These are phyloP conservation scores for Odontomyia ornata DNA, from an alignment of 2,888 invertebrate genomes.

Conservation along the genomic window DNA sequence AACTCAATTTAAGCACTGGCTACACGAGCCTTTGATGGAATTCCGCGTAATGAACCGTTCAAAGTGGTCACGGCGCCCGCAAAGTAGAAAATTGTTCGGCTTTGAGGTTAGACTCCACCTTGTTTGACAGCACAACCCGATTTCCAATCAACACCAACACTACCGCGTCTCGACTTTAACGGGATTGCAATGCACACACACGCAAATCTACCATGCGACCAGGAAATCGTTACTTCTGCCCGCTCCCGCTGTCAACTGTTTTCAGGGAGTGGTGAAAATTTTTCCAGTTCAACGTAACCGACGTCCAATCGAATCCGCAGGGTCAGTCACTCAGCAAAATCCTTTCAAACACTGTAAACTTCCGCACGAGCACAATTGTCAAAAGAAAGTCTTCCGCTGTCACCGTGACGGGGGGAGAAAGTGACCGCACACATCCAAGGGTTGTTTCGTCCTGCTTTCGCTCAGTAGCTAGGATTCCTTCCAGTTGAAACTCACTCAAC, in stretches of 20 bases:
- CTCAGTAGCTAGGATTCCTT: neutral
- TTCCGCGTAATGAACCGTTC: neutral
- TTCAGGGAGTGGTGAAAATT: neutral
- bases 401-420: conserved; percentile 22
- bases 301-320: neutral
- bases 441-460: conserved; percentile 21
- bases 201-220: conserved; percentile 11
- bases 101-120: conserved; percentile 36
- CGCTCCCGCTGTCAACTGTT: neutral
- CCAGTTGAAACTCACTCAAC: conserved; percentile 7
- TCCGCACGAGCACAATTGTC: neutral
- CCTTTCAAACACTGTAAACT: neutral
- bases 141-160: conserved; percentile 17
- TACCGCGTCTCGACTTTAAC: conserved; percentile 13
- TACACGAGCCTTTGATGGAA: neutral
- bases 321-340: neutral
- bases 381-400: conserved; percentile 15
- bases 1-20: neutral
- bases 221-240: conserved; percentile 1
- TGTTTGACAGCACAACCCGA: conserved; percentile 11
- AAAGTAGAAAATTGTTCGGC: neutral
- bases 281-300: neutral
- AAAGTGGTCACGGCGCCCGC: neutral
- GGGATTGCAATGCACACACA: conserved; percentile 14
- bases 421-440: neutral